Evolutionary conservation across 2,888 invertebrate species (phyloP).

Genomic region (Neria commutata): DNA sequence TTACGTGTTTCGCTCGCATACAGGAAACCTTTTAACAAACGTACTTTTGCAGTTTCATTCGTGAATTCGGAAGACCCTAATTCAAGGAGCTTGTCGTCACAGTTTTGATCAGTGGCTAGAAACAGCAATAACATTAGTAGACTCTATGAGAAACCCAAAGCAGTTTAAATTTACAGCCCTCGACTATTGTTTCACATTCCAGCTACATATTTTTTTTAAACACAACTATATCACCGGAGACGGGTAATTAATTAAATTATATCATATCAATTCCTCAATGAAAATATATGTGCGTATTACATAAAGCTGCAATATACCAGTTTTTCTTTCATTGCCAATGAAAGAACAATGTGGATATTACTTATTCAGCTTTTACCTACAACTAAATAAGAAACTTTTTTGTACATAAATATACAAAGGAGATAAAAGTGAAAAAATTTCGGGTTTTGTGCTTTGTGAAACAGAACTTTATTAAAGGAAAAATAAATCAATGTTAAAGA

Average conservation of each 20-base stretch:
- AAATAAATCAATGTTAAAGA: slow-evolving; percentile 13
- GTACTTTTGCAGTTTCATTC: slow-evolving; percentile 51
- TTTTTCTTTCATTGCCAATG: too few species aligned
- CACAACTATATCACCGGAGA: background rate
- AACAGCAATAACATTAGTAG: background rate
- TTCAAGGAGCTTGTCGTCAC: slow-evolving; percentile 41
- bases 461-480: slow-evolving; percentile 19
- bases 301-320: too few species aligned
- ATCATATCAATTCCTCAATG: too few species aligned
- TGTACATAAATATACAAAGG: background rate
- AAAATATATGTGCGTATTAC: too few species aligned
- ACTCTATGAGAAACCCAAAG: background rate
- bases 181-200: too few species aligned
- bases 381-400: too few species aligned
- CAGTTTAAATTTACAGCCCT: background rate
- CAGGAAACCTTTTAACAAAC: slow-evolving; percentile 54
- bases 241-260: too few species aligned
- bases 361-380: too few species aligned
- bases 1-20: slow-evolving; percentile 48
- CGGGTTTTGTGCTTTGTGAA: background rate
- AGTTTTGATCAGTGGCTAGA: slow-evolving; percentile 22
- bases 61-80: slow-evolving; percentile 44
- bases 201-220: background rate
- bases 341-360: too few species aligned
- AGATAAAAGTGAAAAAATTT: background rate